phyloP scores from a whole-genome alignment of 2,113 vertebrate species.

The Sakesphorus luctuosus region DNA sequence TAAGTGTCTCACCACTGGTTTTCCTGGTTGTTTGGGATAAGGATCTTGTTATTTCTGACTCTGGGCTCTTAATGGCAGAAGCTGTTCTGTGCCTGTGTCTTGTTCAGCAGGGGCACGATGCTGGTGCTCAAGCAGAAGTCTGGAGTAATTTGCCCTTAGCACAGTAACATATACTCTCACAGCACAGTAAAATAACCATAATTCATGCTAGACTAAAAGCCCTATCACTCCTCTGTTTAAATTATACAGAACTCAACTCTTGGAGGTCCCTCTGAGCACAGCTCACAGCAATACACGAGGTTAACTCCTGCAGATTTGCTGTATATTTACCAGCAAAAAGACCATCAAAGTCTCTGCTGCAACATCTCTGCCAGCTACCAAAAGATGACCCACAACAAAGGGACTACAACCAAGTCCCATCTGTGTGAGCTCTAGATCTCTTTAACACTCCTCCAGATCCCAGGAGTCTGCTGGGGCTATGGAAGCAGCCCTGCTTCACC shows the following conservation, averaged over 20 bases:
- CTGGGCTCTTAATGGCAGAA: conserved; percentile 11
- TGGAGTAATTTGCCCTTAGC: neutral
- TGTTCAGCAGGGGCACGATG: neutral
- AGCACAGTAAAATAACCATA: neutral
- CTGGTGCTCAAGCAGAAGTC: conserved; percentile 15
- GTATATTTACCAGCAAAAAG: neutral
- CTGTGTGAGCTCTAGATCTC: neutral
- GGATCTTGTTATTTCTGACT: conserved; percentile 17
- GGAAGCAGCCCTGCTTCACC: neutral
- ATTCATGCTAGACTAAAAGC: conserved; percentile 27
- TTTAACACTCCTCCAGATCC: neutral
- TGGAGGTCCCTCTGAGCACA: conserved; percentile 37
- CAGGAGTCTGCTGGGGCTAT: neutral
- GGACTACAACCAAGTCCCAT: neutral
- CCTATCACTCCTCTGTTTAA: neutral
- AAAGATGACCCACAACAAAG: neutral
- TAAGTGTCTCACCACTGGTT: neutral
- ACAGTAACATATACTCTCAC: neutral
- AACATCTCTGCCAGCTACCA: neutral
- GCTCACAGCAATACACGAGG: neutral
- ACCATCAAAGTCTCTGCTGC: neutral
- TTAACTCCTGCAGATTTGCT: neutral
- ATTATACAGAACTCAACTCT: conserved; percentile 32
- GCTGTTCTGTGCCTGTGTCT: neutral
- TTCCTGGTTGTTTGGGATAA: neutral